Conservation (phyloP, 1,140 invertebrate genomes). For the Planococcus citri region DNA sequence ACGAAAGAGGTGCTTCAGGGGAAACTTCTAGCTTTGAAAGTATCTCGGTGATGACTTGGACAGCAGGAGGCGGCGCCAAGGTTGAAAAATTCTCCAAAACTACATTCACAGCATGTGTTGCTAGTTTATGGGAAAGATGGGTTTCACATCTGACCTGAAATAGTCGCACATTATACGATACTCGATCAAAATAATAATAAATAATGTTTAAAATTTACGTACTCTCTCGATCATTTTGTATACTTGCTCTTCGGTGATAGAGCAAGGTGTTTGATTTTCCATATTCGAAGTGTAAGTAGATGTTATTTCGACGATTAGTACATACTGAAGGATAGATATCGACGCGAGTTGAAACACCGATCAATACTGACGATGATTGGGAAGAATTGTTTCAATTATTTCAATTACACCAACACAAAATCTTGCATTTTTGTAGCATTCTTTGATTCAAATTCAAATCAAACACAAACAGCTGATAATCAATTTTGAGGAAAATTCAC, state of each 20-base stretch:
- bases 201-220: not conserved
- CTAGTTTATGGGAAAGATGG: constrained; percentile 73
- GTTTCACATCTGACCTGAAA: constrained; percentile 59
- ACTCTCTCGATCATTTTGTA: constrained; percentile 7
- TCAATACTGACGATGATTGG: too few relatives aligned
- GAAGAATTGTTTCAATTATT: too few relatives aligned
- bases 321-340: not conserved
- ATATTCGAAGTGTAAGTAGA: not conserved
- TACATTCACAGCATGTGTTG: constrained; percentile 65
- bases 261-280: not conserved
- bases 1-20: constrained; percentile 13
- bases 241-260: constrained; percentile 1
- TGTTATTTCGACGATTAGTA: not conserved
- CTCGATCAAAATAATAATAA: not conserved
- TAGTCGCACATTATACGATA: not conserved
- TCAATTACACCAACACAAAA: too few relatives aligned
- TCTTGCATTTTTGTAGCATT: too few relatives aligned
- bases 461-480: too few relatives aligned
- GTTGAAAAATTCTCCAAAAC: constrained; percentile 42
- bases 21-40: constrained; percentile 23
- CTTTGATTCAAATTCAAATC: too few relatives aligned
- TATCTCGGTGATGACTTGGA: constrained; percentile 21
- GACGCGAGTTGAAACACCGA: too few relatives aligned
- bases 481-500: too few relatives aligned
- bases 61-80: constrained; percentile 22